These are phyloP conservation scores for Motacilla alba DNA, from an alignment of 2,113 vertebrate species.

Conservation along the genomic window DNA sequence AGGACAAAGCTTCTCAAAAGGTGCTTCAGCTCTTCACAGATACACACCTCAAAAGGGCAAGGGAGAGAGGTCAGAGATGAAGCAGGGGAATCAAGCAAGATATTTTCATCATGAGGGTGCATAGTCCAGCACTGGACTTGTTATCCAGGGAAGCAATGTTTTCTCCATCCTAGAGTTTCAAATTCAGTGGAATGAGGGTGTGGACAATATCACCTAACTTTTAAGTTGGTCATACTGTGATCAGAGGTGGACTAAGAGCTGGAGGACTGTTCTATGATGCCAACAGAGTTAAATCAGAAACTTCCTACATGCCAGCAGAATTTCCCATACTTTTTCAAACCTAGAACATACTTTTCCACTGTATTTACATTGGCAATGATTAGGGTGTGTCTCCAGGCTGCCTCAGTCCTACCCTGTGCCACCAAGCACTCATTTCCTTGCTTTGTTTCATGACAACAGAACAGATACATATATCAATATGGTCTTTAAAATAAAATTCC, in stretches of 20 bases:
- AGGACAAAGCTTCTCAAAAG: background rate
- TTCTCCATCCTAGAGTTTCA: background rate
- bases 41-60: accelerated
- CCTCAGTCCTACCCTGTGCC: background rate
- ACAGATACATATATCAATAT: background rate
- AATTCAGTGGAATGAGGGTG: background rate
- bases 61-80: background rate
- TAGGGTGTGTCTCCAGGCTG: background rate
- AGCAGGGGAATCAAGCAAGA: background rate
- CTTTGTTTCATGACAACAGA: background rate
- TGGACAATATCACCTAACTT: background rate
- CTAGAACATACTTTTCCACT: background rate
- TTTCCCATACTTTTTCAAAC: background rate
- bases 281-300: background rate
- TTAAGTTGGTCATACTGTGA: background rate
- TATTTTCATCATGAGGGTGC: background rate
- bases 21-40: background rate
- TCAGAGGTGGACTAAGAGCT: background rate
- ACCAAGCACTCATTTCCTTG: background rate
- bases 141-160: background rate
- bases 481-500: background rate
- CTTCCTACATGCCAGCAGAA: background rate
- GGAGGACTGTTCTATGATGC: background rate
- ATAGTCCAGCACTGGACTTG: background rate
- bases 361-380: background rate